Evolutionary conservation across 2,797 vertebrate species (phyloP), one percentile per base, ranked within the genome.

Genomic region (Coccyzus lansbergi): DNA sequence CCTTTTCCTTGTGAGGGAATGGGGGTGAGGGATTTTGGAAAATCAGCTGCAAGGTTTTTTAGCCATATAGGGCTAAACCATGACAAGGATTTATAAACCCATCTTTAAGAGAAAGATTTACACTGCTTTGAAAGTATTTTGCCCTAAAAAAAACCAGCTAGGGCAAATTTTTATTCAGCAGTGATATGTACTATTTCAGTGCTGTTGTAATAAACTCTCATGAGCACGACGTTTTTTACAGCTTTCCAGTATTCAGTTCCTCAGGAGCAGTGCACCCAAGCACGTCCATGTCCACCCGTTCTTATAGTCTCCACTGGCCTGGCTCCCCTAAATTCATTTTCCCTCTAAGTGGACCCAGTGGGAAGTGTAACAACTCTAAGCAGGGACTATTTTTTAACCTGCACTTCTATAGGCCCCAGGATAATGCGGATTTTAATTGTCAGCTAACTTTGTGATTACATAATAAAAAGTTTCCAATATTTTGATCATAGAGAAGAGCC

Each of bases 101-200:
- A 4, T 56, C 46, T 90, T 92, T 90, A 86, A 94, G 83, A 92
- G 86, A 93, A 90, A 88, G 53, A 14, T 52, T 69, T 79, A 59
- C 56, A 56, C 44, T 90, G 44, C 74, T 88, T 91, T 93, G 63
- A 83, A 94, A 79, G 19, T 22, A 74, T 79, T 84, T 74, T 79
- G 67, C 15, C 21, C 60, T 75, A 38, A 60, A 93, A 91, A 84
- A 59, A 84, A 59, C 0, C 44, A 70, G 7, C 36, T 29, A 44
- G 62, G 49, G n/a, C 18, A 79, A 93, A 17, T 19, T 72, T 48
- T 60, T 1, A 2, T 72, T 63, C 65, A 63, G 62, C 49, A 77
- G 36, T 36, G 46, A 55, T 74, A 60, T 59, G 84, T 67, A 49
- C 38, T 56, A 60, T 85, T 79, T 65, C 59, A 74, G 7, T 0